Conservation (phyloP, 2,113 vertebrate genomes). For the Grus americana region DNA sequence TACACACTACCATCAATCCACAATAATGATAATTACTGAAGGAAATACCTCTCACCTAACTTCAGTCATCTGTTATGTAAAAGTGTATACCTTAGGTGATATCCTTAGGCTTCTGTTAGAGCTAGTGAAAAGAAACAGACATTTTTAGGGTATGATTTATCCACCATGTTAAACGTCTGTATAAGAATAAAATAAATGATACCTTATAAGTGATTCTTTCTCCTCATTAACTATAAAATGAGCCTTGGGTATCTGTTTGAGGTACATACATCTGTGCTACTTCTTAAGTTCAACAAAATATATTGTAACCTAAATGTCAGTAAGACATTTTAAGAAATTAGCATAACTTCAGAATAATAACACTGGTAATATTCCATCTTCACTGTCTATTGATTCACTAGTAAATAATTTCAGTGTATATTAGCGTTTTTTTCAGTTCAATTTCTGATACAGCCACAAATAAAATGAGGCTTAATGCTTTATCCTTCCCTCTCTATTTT, state of each 20-base stretch:
- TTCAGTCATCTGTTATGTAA: neutral
- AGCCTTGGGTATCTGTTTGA: neutral
- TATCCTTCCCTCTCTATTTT: neutral
- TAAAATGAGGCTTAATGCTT: neutral
- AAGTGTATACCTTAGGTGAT: neutral
- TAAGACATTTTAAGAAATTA: constrained; percentile 31
- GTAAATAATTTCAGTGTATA: neutral
- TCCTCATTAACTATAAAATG: constrained; percentile 17
- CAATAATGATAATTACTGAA: neutral
- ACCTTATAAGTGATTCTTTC: neutral
- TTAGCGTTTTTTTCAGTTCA: neutral
- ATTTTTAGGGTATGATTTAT: neutral
- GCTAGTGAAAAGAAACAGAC: neutral
- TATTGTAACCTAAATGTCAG: constrained; percentile 29
- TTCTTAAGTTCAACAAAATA: neutral
- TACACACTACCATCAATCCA: neutral
- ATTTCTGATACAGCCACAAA: neutral
- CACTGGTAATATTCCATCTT: neutral
- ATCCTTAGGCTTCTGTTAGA: neutral
- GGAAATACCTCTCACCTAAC: neutral
- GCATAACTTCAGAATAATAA: neutral
- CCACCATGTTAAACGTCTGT: neutral
- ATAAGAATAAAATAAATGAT: neutral
- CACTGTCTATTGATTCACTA: neutral
- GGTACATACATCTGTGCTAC: neutral